Evolutionary conservation across 2,113 vertebrate genomes (phyloP), one percentile per base, ranked within the genome.

Genomic region (Indri indri): DNA sequence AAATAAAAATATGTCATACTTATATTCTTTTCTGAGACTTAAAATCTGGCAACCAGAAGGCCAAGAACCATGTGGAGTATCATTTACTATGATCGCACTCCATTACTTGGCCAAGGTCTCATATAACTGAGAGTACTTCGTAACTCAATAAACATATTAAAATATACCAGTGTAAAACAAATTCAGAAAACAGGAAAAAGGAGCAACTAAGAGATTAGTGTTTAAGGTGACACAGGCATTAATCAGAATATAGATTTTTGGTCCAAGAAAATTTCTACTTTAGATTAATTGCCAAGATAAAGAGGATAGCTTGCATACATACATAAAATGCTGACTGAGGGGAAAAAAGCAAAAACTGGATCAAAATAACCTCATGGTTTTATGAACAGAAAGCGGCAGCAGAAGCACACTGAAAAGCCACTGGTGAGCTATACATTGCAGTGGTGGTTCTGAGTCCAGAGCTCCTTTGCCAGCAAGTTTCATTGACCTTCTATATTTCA

Each of bases 231-330:
- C 47, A 76, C 12, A 59, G 32, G 18, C 1, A 34, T 93, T 90
- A 84, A 90, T 97, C 79, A 95, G 71, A 90, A 96, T 52, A 83
- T 34, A 90, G 86, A 88, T 88, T 88, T 96, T 92, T 22, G 23
- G 54, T 84, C 20, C 70, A 94, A 34, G 45, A 84, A 96, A 98
- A 40, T 16, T 88, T 96, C 59, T 68, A 74, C 63, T 96, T 91
- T 50, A 96, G 57, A 97, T 74, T 88, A 84, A 86, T 50, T 90
- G 57, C 34, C 47, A 81, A 79, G 57, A 81, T 88, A 73, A 93
- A 95, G 94, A 95, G 16, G n/a, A 79, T 32, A 96, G 47, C 77
- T 94, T 94, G 54, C 42, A 85, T 73, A 82, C 40, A 73, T 83
- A 37, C 8, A 68, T 61, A 76, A 87, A 80, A 88, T 88, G 76